phyloP scores from a whole-genome alignment of 2,888 invertebrate genomes.

The Anthrax anthrax region DNA sequence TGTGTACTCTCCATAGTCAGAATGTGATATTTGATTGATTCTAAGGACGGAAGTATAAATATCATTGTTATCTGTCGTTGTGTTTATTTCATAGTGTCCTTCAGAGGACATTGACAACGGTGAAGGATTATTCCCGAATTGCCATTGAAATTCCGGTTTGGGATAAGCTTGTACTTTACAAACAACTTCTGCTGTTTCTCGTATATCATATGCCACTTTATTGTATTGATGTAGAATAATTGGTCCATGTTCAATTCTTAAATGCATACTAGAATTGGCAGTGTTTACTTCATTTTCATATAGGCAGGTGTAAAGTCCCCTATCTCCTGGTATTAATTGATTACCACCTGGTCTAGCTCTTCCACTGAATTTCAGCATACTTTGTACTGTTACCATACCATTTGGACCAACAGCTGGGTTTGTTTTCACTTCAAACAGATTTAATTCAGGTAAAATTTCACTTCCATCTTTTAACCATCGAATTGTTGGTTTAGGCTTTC shows the following conservation, averaged over 20 bases:
- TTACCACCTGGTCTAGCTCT: slow-evolving; percentile 61
- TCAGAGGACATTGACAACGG: slow-evolving; percentile 66
- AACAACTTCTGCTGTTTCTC: slow-evolving; percentile 72
- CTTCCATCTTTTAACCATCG: slow-evolving; percentile 77
- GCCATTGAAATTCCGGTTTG: slow-evolving; percentile 87
- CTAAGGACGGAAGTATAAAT: slow-evolving; percentile 65
- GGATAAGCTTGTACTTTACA: slow-evolving; percentile 87
- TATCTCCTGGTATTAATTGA: slow-evolving; percentile 66
- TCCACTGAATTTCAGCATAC: slow-evolving; percentile 66
- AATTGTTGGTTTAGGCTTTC: slow-evolving; percentile 72
- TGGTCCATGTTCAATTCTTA: slow-evolving; percentile 83
- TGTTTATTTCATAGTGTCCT: slow-evolving; percentile 73
- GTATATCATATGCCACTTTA: slow-evolving; percentile 74
- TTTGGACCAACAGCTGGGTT: slow-evolving; percentile 63
- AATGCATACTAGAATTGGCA: slow-evolving; percentile 77
- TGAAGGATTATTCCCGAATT: slow-evolving; percentile 58
- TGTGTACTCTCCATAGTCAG: slow-evolving; percentile 83
- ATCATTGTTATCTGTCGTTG: slow-evolving; percentile 69
- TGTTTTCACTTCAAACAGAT: slow-evolving; percentile 68
- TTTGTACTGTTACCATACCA: slow-evolving; percentile 68
- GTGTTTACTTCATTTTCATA: slow-evolving; percentile 82
- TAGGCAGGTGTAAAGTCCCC: slow-evolving; percentile 75
- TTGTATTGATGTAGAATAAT: slow-evolving; percentile 72
- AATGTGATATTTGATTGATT: slow-evolving; percentile 59
- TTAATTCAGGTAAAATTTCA: slow-evolving; percentile 60